Conservation (phyloP, 2,888 invertebrate species). For the Portevinia maculata region DNA sequence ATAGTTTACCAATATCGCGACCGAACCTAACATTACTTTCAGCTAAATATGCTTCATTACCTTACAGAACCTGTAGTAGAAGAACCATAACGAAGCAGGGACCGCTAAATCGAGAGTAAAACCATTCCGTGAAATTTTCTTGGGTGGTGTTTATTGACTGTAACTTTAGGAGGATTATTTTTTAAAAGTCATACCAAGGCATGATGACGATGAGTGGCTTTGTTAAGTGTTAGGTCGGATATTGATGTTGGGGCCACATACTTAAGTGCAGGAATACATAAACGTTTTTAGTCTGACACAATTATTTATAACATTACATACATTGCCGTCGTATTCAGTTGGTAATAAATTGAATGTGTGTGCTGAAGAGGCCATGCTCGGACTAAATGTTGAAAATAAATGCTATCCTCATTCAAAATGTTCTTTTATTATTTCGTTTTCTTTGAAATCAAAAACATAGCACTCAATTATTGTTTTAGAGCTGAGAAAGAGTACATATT, state of each 20-base stretch:
- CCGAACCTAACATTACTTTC: slow-evolving; percentile 2
- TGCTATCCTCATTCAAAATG: slow-evolving; percentile 18
- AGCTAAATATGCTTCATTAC: slow-evolving; percentile 25
- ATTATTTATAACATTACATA: slow-evolving; percentile 62
- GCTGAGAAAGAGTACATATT: slow-evolving; percentile 23
- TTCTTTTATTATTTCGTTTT: slow-evolving; percentile 17
- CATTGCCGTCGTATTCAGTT: slow-evolving; percentile 26
- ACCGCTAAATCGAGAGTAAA: slow-evolving; percentile 12
- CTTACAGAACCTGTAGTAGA: slow-evolving; percentile 1
- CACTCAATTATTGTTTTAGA: slow-evolving; percentile 22
- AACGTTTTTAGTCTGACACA: slow-evolving; percentile 26
- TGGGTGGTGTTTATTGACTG: slow-evolving; percentile 28
- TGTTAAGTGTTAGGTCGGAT: background rate
- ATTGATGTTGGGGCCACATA: no score
- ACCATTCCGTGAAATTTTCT: slow-evolving; percentile 1
- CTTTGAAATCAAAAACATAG: background rate
- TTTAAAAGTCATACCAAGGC: slow-evolving; percentile 3
- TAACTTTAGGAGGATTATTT: slow-evolving; percentile 18
- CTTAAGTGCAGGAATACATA: background rate
- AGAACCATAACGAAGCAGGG: slow-evolving; percentile 13
- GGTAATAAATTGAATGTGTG: slow-evolving; percentile 53
- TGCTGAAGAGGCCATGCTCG: slow-evolving; percentile 19
- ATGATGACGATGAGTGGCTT: no score
- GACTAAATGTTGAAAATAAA: slow-evolving; percentile 11
- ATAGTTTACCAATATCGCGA: slow-evolving; percentile 9